A percentile compares a stretch with the other conserved stretches of the same genome.
Evolutionary conservation across 2,797 vertebrate genomes (phyloP).

Genomic region (Artibeus jamaicensis): DNA sequence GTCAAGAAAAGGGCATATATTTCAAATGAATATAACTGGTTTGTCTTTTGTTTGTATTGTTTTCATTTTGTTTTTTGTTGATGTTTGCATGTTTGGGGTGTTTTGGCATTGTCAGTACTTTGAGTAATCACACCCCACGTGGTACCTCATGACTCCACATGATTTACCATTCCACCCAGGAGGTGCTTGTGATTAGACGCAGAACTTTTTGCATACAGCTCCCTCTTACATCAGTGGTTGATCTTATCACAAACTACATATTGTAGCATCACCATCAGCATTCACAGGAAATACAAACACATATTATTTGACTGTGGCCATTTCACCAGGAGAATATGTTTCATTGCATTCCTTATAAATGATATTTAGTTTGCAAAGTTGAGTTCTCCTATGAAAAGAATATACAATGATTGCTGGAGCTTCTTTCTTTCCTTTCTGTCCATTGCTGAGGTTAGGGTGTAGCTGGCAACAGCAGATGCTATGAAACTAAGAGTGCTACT

Average conservation of each 20-base stretch:
- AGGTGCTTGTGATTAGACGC: not conserved
- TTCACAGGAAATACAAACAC: not conserved
- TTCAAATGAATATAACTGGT: not conserved
- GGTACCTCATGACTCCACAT: not conserved
- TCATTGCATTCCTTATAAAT: not conserved
- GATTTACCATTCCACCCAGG: not conserved
- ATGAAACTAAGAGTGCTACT: slow-evolving; percentile 5
- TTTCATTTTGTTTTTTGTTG: not conserved
- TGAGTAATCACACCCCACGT: not conserved
- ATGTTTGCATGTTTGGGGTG: not conserved
- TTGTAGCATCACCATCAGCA: not conserved
- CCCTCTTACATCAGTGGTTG: not conserved
- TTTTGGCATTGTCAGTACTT: not conserved
- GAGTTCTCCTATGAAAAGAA: not conserved
- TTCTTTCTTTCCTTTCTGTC: not conserved
- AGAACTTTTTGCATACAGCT: not conserved
- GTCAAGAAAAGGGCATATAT: not conserved
- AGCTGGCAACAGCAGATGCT: not conserved
- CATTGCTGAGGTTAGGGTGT: slow-evolving; percentile 47
- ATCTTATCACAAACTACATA: not conserved
- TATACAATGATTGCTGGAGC: accelerated
- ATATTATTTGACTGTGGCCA: not conserved
- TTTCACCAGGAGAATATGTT: not conserved
- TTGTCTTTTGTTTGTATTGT: not conserved
- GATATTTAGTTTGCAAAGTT: not conserved